Percentiles rank a stretch among this genome's conserved stretches.
Conservation (phyloP, 1,140 invertebrate species). For the Drosophila ogumai region DNA sequence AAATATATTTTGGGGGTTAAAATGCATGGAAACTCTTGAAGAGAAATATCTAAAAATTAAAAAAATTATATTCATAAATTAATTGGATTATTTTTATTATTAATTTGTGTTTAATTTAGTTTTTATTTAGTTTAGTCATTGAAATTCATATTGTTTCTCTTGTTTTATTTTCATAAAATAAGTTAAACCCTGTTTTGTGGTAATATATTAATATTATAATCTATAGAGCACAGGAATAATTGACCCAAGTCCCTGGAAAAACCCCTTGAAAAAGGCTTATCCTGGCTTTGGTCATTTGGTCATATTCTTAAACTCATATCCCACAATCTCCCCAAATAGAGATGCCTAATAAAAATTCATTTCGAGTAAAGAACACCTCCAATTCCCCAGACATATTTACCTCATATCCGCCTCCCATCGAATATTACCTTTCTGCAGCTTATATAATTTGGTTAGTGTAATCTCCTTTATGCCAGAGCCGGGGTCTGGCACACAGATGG, state of each 20-base stretch:
- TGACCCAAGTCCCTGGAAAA: too few species aligned
- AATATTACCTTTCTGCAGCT: slow-evolving; percentile 48
- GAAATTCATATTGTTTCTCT: too few species aligned
- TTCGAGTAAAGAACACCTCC: neutral
- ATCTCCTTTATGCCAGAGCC: slow-evolving; percentile 26
- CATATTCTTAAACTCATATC: too few species aligned
- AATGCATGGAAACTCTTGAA: too few species aligned
- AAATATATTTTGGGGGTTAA: too few species aligned
- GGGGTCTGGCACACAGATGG: slow-evolving; percentile 24
- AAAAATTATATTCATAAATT: too few species aligned
- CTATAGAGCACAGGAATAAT: neutral
- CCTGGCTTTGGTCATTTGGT: too few species aligned
- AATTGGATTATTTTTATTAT: too few species aligned
- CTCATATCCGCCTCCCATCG: slow-evolving; percentile 23
- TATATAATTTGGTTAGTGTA: slow-evolving; percentile 53
- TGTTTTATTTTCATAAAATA: neutral
- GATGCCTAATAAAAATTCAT: neutral
- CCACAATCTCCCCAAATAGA: neutral
- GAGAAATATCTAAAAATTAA: too few species aligned
- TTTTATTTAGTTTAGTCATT: too few species aligned
- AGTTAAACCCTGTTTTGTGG: neutral
- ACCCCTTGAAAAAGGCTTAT: too few species aligned
- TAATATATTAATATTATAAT: neutral
- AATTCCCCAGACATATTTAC: slow-evolving; percentile 13
- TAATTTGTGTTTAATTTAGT: too few species aligned